Evolutionary conservation across 2,797 vertebrate species (phyloP).

Genomic region (Oreonectes daqikongensis): DNA sequence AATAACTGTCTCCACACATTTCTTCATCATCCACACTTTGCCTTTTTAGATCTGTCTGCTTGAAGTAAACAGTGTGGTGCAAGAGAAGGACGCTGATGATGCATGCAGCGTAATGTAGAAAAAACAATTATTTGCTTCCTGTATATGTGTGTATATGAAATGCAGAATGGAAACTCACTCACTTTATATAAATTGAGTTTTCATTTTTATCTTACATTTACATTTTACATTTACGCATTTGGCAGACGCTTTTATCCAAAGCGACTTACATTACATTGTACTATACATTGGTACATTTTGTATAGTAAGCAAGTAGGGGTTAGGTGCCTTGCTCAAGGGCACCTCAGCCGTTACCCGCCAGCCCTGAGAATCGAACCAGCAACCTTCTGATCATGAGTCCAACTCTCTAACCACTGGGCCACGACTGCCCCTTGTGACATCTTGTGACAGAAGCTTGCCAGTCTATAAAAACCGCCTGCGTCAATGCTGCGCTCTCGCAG

Average conservation of each 20-base stretch:
- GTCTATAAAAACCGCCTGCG: slow-evolving; percentile 63
- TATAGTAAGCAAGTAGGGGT: too few relatives aligned
- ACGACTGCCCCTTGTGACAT: too few relatives aligned
- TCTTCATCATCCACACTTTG: slow-evolving; percentile 30
- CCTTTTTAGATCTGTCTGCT: slow-evolving; percentile 31
- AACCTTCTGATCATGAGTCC: too few relatives aligned
- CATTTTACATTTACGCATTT: too few relatives aligned
- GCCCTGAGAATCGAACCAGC: too few relatives aligned
- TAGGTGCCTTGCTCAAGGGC: too few relatives aligned
- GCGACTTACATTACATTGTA: too few relatives aligned
- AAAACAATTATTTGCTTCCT: slow-evolving; percentile 3
- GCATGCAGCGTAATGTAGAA: background rate
- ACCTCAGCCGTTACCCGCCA: too few relatives aligned
- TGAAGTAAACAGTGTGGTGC: background rate
- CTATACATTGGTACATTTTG: too few relatives aligned
- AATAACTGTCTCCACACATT: slow-evolving; percentile 46
- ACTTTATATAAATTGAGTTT: background rate
- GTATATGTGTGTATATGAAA: background rate
- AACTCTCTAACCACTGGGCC: too few relatives aligned
- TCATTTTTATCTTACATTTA: background rate
- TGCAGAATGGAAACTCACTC: background rate
- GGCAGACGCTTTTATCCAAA: too few relatives aligned
- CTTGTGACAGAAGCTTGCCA: background rate
- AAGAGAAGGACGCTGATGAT: background rate
- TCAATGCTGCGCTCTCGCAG: slow-evolving; percentile 68